These are phyloP conservation scores for Rhea americana DNA, from an alignment of 2,113 vertebrate species.

Conservation along the genomic window DNA sequence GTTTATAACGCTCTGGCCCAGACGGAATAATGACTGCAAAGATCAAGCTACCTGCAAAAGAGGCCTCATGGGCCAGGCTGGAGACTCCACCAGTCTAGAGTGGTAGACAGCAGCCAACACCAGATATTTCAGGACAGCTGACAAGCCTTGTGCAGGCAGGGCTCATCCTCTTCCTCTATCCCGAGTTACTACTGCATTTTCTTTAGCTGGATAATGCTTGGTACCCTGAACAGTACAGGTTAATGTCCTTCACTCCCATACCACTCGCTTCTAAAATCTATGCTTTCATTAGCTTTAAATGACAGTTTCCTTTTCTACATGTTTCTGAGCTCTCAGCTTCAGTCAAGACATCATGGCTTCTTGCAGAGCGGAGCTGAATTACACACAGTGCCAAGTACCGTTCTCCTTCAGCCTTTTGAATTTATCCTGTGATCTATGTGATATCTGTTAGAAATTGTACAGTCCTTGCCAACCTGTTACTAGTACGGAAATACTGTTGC, in stretches of 20 bases:
- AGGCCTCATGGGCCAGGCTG: too few species aligned
- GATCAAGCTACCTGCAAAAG: background rate
- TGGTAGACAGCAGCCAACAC: background rate
- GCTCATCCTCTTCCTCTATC: background rate
- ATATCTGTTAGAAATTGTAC: background rate
- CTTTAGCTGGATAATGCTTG: too few species aligned
- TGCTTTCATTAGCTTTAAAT: background rate
- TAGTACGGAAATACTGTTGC: background rate
- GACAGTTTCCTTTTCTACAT: background rate
- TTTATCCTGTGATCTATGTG: background rate
- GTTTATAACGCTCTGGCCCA: background rate
- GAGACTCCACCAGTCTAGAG: background rate
- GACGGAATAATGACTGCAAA: background rate
- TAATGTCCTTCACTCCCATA: background rate
- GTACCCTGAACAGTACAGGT: background rate
- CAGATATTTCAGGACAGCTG: background rate
- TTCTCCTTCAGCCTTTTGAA: background rate
- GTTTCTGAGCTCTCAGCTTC: background rate
- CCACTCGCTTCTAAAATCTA: background rate
- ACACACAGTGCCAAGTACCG: background rate
- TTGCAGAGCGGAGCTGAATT: background rate
- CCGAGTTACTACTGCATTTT: accelerated
- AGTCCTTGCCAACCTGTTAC: background rate
- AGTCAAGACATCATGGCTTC: background rate
- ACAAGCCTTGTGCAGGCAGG: background rate